Percentiles rank a stretch among this genome's conserved stretches.
Conservation (phyloP, 2,113 vertebrate genomes). For the Aspiorhynchus laticeps region DNA sequence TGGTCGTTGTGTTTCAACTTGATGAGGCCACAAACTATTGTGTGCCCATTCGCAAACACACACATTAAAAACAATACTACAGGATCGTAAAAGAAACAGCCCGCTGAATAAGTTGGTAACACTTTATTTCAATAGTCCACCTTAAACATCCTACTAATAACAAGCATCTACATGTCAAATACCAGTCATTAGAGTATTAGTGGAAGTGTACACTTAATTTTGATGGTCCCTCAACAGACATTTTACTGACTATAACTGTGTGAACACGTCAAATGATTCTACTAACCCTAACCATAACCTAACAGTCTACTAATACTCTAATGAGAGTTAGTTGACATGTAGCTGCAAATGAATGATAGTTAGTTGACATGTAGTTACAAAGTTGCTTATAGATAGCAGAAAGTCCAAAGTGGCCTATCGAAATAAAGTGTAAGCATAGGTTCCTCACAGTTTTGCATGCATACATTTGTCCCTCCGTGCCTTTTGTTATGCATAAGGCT, state of each 20-base stretch:
- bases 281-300: neutral
- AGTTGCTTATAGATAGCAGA: neutral
- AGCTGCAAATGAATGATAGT: neutral
- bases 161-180: neutral
- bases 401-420: neutral
- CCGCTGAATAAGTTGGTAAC: neutral
- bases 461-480: conserved; percentile 4
- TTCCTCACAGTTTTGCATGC: conserved; percentile 38
- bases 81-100: conserved; percentile 1
- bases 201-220: neutral
- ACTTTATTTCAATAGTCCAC: neutral
- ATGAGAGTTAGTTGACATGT: neutral
- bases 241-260: neutral
- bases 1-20: neutral
- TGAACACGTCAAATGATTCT: too few relatives aligned
- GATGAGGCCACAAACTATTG: neutral
- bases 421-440: neutral
- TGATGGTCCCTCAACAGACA: neutral
- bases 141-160: neutral
- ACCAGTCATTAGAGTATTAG: neutral
- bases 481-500: conserved; percentile 56
- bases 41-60: neutral
- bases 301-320: neutral
- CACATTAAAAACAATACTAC: neutral
- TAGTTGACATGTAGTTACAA: neutral